Evolutionary conservation across 2,888 invertebrate genomes (phyloP), one percentile per base, ranked within the genome.

Genomic region (Leucophenga montana): DNA sequence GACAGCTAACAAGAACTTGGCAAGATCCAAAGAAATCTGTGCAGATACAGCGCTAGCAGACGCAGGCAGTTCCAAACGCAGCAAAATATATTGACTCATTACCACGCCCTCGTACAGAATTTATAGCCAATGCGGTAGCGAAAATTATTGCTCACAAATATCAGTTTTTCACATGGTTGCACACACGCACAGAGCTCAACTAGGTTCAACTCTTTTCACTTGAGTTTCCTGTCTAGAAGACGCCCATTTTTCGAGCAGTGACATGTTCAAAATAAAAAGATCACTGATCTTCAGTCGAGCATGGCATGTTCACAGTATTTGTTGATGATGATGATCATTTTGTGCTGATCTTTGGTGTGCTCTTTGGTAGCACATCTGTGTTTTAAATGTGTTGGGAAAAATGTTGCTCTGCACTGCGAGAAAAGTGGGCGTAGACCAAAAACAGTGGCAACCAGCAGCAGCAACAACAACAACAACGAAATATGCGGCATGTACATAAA

Each of bases 111-210:
- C 78, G 13, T n/a, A 61, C 18, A 22, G 18, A 61, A 61, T 73
- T 78, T 81, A 85, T 84, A 77, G 75, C 80, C 80, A 82, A 83
- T 83, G 73, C 77, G 78, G 75, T 75, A 73, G 77, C 77, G 76
- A 74, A 79, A 72, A 78, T 31, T 44, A 53, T n/a, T 59, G 56
- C 50, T 44, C 65, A 53, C 75, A 65, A 72, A 66, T 73, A 67
- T 75, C 71, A 77, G 76, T 76, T 71, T 79, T 79, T 72, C 39
- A 53, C 39, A 62, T 31, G 66, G 11, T 20, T 72, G 68, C 46
- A 53, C 59, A 44, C 62, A 33, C 33, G 8, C 33, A 33, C 33
- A 33, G 16, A 16, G n/a, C 16, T 13, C 44, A 16, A 9, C 31
- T 16, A 39, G 16, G 53, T 48, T 70, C 70, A 80, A 80, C 80